Percentiles rank a stretch among this genome's conserved stretches.
Evolutionary conservation across 2,888 invertebrate species (phyloP).

Genomic region (Perdita meconis): DNA sequence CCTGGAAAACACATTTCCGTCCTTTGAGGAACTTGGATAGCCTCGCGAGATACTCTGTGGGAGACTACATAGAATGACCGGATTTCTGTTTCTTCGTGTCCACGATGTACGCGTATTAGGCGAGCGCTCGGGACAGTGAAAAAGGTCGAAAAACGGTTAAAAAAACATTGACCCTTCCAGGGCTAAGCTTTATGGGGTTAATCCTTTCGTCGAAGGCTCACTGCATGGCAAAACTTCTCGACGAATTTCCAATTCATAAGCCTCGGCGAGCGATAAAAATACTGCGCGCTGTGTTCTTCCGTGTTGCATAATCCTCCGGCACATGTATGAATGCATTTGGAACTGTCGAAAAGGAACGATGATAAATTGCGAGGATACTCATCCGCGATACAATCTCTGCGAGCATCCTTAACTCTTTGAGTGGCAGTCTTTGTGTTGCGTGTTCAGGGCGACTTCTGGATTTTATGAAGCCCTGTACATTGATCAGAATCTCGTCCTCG

Average conservation of each 20-base stretch:
- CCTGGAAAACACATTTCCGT: conserved; percentile 13
- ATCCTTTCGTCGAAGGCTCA: too few species aligned
- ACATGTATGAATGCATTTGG: conserved; percentile 28
- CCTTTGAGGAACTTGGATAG: background rate
- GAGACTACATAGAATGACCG: background rate
- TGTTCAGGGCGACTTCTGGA: too few species aligned
- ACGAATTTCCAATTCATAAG: conserved; percentile 25
- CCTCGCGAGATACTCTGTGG: background rate
- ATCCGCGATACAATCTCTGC: conserved; percentile 21
- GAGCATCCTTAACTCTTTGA: background rate
- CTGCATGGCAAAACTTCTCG: background rate
- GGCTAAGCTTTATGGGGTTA: too few species aligned
- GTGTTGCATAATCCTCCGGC: conserved; percentile 15
- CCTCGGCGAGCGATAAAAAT: conserved; percentile 22
- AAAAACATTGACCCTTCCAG: too few species aligned
- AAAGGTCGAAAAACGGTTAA: background rate
- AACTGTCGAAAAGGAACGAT: conserved; percentile 38
- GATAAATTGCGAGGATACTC: conserved; percentile 27
- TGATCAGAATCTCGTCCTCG: too few species aligned
- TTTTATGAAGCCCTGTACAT: too few species aligned
- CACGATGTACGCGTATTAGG: background rate
- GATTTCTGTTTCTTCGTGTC: background rate
- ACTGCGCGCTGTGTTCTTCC: background rate
- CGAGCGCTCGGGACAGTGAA: too few species aligned
- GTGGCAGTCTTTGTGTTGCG: too few species aligned